Percentiles rank a stretch among this genome's conserved stretches.
Conservation (phyloP, 1,140 invertebrate species). For the Calliopsis andreniformis region DNA sequence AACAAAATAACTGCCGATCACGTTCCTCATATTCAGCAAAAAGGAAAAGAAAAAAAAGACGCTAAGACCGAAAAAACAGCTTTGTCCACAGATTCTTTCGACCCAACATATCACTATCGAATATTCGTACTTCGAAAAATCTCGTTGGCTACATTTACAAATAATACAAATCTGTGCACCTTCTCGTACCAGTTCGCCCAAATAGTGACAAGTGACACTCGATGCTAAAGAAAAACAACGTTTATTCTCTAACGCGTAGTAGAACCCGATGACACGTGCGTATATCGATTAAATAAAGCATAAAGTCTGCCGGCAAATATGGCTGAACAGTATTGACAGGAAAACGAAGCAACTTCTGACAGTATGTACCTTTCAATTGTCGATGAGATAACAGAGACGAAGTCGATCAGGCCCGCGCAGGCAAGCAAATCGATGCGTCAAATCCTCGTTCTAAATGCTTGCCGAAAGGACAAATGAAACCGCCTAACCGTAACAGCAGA, state of each 20-base stretch:
- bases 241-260: neutral
- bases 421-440: neutral
- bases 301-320: slow-evolving; percentile 30
- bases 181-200: neutral
- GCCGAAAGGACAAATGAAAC: slow-evolving; percentile 9
- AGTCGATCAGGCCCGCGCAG: neutral
- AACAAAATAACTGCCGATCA: neutral
- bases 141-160: neutral
- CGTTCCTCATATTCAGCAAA: neutral
- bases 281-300: slow-evolving; percentile 10
- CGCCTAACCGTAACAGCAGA: neutral
- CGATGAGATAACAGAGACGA: neutral
- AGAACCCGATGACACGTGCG: neutral
- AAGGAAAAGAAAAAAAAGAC: no score
- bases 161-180: neutral
- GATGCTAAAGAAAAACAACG: neutral
- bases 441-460: neutral
- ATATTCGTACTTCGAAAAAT: neutral
- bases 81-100: neutral
- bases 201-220: neutral
- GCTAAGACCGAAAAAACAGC: neutral
- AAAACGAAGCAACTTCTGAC: neutral
- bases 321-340: neutral
- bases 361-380: slow-evolving; percentile 24
- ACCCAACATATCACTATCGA: neutral